phyloP scores from a whole-genome alignment of 2,888 invertebrate species.

The Melanargia galathea region DNA sequence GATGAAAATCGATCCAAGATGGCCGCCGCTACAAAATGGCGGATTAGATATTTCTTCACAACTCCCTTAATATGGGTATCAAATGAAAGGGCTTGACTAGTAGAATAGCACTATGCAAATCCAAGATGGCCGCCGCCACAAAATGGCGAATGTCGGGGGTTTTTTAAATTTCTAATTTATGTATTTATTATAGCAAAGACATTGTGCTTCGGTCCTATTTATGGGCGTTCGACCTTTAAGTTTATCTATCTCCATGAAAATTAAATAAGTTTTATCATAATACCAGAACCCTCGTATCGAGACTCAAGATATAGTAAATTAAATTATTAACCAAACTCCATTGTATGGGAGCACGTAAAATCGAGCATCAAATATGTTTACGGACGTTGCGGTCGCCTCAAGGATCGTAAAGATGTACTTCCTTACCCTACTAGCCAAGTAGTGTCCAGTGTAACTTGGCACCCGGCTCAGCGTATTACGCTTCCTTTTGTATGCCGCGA shows the following conservation, averaged over 20 bases:
- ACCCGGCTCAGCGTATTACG: constrained; percentile 45
- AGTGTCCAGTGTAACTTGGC: constrained; percentile 52
- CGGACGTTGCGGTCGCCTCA: constrained; percentile 64
- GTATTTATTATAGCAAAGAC: too few species aligned
- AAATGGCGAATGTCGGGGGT: too few species aligned
- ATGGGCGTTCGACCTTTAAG: neutral
- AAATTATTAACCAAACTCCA: constrained; percentile 39
- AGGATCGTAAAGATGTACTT: constrained; percentile 69
- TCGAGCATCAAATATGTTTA: constrained; percentile 56
- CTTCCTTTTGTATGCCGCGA: constrained; percentile 25
- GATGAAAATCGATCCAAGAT: too few species aligned
- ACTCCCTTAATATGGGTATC: too few species aligned
- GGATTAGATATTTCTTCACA: too few species aligned
- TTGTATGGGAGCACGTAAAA: constrained; percentile 50
- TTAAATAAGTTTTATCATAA: neutral
- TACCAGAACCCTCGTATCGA: constrained; percentile 10
- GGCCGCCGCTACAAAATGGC: too few species aligned
- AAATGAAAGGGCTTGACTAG: too few species aligned
- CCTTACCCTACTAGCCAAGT: constrained; percentile 62
- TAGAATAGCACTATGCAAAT: too few species aligned
- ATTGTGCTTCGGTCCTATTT: too few species aligned
- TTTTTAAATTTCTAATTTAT: too few species aligned
- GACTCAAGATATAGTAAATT: constrained; percentile 15
- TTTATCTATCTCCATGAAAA: neutral
- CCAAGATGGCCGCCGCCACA: too few species aligned